Evolutionary conservation across 23 tunicate species (phyloP).

Genomic region (Botrylloides violaceus): DNA sequence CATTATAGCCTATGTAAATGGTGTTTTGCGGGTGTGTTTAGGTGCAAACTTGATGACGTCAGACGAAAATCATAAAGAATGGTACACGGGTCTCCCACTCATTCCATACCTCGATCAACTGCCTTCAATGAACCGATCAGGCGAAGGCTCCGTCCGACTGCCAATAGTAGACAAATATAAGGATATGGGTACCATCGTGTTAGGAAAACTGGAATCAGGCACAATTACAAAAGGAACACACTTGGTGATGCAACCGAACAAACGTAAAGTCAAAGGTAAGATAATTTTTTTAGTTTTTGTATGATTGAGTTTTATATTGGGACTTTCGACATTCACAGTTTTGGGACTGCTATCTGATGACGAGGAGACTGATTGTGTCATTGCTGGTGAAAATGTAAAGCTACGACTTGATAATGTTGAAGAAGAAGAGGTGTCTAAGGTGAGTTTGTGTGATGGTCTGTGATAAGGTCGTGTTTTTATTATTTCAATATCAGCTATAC

Average conservation of each 20-base stretch:
- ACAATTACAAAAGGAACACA: constrained; percentile 61
- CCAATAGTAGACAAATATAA: constrained; percentile 96
- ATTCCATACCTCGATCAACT: constrained; percentile 87
- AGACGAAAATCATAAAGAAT: constrained; percentile 71
- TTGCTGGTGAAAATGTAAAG: constrained; percentile 95
- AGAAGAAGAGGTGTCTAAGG: constrained; percentile 91
- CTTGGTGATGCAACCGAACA: constrained; percentile 79
- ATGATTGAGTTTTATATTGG: neutral
- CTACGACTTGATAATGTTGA: constrained; percentile 70
- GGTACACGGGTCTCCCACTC: constrained; percentile 92
- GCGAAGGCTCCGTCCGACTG: constrained; percentile 84
- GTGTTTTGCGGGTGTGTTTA: too few species aligned
- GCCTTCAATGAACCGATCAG: constrained; percentile 65
- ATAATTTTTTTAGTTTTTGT: neutral
- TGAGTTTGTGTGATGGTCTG: neutral
- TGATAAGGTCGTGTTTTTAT: too few species aligned
- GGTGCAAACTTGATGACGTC: constrained; percentile 78
- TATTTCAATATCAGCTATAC: neutral
- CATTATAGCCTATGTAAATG: too few species aligned
- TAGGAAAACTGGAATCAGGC: constrained; percentile 97
- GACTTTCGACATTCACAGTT: constrained; percentile 27
- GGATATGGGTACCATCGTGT: constrained; percentile 95
- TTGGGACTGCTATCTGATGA: constrained; percentile 82
- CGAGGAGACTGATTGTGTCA: constrained; percentile 61
- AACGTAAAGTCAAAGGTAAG: constrained; percentile 80